Evolutionary conservation across 2,113 vertebrate species (phyloP).

Genomic region (Zosterops borbonicus): DNA sequence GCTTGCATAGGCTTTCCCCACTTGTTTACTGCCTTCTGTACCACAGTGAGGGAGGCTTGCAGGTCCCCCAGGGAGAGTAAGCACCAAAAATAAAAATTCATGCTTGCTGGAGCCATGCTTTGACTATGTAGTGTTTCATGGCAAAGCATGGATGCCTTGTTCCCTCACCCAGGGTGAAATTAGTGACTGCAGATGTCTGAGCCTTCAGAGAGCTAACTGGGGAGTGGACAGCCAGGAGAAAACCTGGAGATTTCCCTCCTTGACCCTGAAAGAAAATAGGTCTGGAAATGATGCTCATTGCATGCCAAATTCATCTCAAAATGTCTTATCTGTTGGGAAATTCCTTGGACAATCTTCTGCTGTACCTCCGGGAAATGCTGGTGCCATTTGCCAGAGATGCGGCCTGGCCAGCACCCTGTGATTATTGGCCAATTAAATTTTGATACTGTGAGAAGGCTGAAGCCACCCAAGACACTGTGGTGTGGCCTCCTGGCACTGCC

Average conservation of each 20-base stretch:
- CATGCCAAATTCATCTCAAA: not conserved
- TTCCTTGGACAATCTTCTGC: not conserved
- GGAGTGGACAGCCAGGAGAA: not conserved
- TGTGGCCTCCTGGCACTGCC: not conserved
- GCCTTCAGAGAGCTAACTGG: not conserved
- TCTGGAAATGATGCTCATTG: not conserved
- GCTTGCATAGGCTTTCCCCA: not conserved
- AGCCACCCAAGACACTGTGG: not conserved
- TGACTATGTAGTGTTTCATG: not conserved
- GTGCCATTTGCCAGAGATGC: not conserved
- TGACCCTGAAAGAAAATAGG: not conserved
- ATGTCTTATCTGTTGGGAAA: not conserved
- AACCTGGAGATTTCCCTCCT: not conserved
- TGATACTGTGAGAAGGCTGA: not conserved
- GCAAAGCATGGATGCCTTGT: not conserved
- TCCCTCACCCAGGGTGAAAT: not conserved
- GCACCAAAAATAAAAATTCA: not conserved
- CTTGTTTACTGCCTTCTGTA: not conserved
- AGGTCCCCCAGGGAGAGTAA: not conserved
- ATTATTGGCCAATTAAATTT: not conserved
- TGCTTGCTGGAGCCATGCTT: not conserved
- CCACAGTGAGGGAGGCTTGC: not conserved
- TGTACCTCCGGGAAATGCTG: not conserved
- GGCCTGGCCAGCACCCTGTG: not conserved
- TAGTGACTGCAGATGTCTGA: not conserved